Base-by-base conservation (phyloP, 1,140 invertebrate genomes). In the Paracyclopina nana region DNA sequence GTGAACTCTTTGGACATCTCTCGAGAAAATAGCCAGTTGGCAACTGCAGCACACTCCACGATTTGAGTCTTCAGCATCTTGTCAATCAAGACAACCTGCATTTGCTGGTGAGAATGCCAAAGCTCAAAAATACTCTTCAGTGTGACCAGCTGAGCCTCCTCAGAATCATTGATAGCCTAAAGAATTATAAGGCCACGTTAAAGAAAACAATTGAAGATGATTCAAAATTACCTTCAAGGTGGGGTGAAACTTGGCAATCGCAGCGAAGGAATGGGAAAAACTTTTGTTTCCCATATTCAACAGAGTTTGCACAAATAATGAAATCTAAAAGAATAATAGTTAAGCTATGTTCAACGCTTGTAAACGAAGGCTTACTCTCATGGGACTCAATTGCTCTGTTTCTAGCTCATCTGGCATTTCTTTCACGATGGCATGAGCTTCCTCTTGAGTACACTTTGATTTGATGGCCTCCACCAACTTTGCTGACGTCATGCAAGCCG, bases 11-110 rank as follows among this genome's bases (percentile, higher is more conserved):
- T 64, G 20, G 73, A 73, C 87, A 97, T 96, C 62, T 95, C 87
- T 67, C 86, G 84, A 3, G 87, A 92, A 68, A 99, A 99, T 50
- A 99, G 79, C 94, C 92, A 99, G 58, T 91, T 95, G 24, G 90
- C 90, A 9, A 99, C 88, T 8, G 90, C 81, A 53, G 86, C 84
- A 61, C 88, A 94, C 60, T 96, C 87, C 12, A 98, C 79, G 40
- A 98, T 84, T 63, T 95, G 84, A 29, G 88, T 94, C 68, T 97
- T 95, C 3, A 98, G 69, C 68, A 99, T 77, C 68, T 98, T 96
- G 64, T 98, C 91, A 4, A 92, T 80, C 0, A 98, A 68, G 0
- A 97, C 85, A 29, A 80, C 78, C 72, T 98, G 79, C 86, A 97
- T 94, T 71, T 75, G 92, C 59, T 87, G 82, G 67, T 98, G 88